A percentile compares a stretch with the other conserved stretches of the same genome.
phyloP scores from a whole-genome alignment of 2,888 invertebrate genomes.

The Vanessa cardui region DNA sequence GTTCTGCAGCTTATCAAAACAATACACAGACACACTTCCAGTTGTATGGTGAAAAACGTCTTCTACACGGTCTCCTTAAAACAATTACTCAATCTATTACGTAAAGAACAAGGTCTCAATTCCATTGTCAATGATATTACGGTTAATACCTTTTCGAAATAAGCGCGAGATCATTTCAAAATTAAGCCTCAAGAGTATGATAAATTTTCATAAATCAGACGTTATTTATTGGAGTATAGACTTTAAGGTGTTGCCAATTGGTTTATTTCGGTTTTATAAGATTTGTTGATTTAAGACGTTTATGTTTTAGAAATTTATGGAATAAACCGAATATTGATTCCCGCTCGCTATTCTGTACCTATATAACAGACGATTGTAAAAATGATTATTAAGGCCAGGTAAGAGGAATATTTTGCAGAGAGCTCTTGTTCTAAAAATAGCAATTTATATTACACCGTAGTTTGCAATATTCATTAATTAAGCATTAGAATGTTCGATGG shows the following conservation, averaged over 20 bases:
- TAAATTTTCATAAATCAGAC: slow-evolving; percentile 81
- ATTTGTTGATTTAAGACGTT: slow-evolving; percentile 64
- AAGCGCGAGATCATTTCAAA: slow-evolving; percentile 71
- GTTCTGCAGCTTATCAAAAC: slow-evolving; percentile 83
- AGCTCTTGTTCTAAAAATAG: slow-evolving; percentile 6
- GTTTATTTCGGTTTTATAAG: slow-evolving; percentile 70
- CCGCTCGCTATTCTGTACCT: slow-evolving; percentile 35
- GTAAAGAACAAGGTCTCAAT: slow-evolving; percentile 59
- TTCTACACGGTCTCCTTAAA: slow-evolving; percentile 51
- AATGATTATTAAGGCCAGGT: slow-evolving; percentile 38
- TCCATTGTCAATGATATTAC: slow-evolving; percentile 51
- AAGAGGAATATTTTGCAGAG: slow-evolving; percentile 32
- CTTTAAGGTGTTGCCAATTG: slow-evolving; percentile 78
- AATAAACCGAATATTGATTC: slow-evolving; percentile 56
- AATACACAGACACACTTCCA: slow-evolving; percentile 82
- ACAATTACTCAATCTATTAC: slow-evolving; percentile 56
- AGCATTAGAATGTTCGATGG: neutral
- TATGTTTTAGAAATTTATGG: slow-evolving; percentile 50
- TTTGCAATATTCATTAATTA: slow-evolving; percentile 1
- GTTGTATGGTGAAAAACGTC: slow-evolving; percentile 64
- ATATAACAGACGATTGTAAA: slow-evolving; percentile 39
- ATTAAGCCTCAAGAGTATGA: slow-evolving; percentile 81
- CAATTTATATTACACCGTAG: neutral
- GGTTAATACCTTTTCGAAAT: slow-evolving; percentile 55
- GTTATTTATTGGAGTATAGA: slow-evolving; percentile 80